These are phyloP conservation scores for Fregetta grallaria DNA, from an alignment of 2,113 vertebrate species.

Conservation along the genomic window DNA sequence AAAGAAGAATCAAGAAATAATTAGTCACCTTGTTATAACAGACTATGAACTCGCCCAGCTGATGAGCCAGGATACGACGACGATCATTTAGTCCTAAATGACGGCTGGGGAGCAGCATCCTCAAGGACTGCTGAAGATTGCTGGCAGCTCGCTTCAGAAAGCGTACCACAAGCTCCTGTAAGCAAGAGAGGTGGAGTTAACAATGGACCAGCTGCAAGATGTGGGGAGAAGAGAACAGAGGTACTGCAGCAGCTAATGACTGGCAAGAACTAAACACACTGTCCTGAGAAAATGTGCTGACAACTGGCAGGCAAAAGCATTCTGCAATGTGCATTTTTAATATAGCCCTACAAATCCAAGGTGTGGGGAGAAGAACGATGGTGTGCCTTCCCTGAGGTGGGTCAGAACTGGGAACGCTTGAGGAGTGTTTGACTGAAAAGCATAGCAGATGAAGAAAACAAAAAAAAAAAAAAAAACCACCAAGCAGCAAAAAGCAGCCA, in stretches of 20 bases:
- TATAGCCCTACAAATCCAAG: not conserved
- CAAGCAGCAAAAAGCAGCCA: not conserved
- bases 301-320: not conserved
- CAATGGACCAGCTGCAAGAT: not conserved
- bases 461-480: not conserved
- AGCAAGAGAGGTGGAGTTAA: not conserved
- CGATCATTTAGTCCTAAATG: constrained; percentile 81
- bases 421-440: not conserved
- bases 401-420: not conserved
- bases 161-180: constrained; percentile 90
- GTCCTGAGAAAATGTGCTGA: not conserved
- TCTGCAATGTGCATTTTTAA: not conserved
- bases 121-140: constrained; percentile 88
- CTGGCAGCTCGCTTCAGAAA: constrained; percentile 89
- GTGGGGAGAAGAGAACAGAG: not conserved
- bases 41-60: constrained; percentile 88
- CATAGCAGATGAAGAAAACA: not conserved
- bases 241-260: not conserved
- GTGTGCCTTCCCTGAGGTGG: not conserved
- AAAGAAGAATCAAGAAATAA: not conserved
- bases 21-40: constrained; percentile 86
- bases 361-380: not conserved
- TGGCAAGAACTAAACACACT: not conserved
- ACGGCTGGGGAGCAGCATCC: constrained; percentile 81
- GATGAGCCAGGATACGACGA: constrained; percentile 85